Evolutionary conservation across 2,113 vertebrate genomes (phyloP).

Genomic region (Epinephelus fuscoguttatus): DNA sequence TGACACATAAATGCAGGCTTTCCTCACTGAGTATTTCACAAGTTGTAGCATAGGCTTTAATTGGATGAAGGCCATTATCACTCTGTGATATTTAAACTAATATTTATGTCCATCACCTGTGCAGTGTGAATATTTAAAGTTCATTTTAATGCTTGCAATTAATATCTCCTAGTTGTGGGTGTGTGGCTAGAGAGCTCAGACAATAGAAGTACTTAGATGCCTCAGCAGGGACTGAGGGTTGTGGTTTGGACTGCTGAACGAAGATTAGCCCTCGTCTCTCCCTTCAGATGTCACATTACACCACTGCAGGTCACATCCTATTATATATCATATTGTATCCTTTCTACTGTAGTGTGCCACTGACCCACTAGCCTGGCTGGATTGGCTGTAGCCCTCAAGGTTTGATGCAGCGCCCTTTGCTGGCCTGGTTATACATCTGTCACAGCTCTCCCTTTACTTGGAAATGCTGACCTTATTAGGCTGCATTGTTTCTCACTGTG

Average conservation of each 20-base stretch:
- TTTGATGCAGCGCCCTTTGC: conserved; percentile 3
- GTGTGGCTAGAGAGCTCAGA: background rate
- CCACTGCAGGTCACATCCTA: conserved; percentile 16
- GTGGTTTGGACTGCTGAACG: conserved; percentile 1
- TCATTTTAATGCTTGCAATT: background rate
- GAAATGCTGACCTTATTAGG: conserved; percentile 23
- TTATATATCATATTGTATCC: background rate
- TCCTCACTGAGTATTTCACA: background rate
- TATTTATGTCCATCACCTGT: background rate
- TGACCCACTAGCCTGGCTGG: conserved; percentile 28
- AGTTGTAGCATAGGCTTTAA: background rate
- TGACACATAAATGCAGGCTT: background rate
- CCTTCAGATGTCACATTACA: conserved; percentile 22
- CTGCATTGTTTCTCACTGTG: conserved; percentile 12
- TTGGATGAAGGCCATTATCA: background rate
- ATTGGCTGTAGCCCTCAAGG: conserved; percentile 4
- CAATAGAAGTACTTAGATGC: background rate
- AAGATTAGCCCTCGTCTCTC: background rate
- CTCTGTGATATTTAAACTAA: background rate
- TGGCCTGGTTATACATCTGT: conserved; percentile 25
- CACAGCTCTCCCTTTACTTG: background rate
- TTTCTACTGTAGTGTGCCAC: conserved; percentile 3
- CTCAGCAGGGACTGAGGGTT: conserved; percentile 6
- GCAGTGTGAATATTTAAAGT: background rate
- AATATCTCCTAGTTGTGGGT: background rate